phyloP scores from a whole-genome alignment of 2,888 invertebrate species.

The Acanthococcus lagerstroemiae region DNA sequence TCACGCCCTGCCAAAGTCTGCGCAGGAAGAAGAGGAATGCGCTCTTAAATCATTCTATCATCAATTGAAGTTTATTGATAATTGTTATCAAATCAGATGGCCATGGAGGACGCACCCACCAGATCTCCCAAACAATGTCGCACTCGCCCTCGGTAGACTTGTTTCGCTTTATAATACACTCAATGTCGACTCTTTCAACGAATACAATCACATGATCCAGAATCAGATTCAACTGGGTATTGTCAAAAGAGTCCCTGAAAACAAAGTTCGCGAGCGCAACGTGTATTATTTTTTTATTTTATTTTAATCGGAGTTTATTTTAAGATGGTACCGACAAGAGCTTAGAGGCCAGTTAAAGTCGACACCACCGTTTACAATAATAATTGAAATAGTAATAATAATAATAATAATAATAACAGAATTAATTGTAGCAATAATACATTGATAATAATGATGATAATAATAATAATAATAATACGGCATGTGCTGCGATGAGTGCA shows the following conservation, averaged over 20 bases:
- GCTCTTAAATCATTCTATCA: not conserved
- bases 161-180: not conserved
- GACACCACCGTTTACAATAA: too few species aligned
- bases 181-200: not conserved
- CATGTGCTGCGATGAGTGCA: too few species aligned
- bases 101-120: not conserved
- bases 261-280: not conserved
- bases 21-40: not conserved
- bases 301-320: too few species aligned
- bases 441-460: too few species aligned
- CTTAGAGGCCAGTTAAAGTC: too few species aligned
- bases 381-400: too few species aligned
- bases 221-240: not conserved
- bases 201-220: not conserved
- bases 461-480: too few species aligned
- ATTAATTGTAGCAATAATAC: too few species aligned
- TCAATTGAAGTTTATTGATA: not conserved
- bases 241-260: not conserved
- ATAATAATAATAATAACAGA: too few species aligned
- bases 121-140: not conserved
- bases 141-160: not conserved
- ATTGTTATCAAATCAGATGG: not conserved
- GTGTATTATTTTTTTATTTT: not conserved
- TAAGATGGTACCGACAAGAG: too few species aligned
- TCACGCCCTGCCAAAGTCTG: not conserved